Conservation (phyloP, 2,113 vertebrate genomes). For the Amia ocellicauda region DNA sequence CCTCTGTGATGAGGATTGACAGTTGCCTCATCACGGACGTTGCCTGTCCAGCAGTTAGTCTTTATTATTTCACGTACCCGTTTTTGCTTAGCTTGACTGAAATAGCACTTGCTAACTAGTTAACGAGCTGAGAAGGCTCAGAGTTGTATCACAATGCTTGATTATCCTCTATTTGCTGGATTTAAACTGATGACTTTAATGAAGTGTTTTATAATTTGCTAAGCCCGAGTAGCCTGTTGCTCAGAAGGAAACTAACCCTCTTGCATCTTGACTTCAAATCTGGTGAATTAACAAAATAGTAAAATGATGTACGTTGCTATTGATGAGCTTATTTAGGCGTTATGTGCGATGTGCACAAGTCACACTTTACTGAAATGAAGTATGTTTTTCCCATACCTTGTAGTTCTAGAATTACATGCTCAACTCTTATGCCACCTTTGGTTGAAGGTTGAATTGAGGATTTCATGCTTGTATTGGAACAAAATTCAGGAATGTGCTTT, state of each 20-base stretch:
- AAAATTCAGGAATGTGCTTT: no score
- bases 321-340: not conserved
- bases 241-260: not conserved
- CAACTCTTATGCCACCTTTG: no score
- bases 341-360: no score
- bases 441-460: no score
- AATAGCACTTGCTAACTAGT: not conserved
- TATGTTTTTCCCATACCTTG: no score
- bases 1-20: no score
- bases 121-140: not conserved
- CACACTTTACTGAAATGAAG: no score
- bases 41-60: no score
- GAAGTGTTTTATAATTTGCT: conserved; percentile 8
- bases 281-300: not conserved
- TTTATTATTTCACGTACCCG: no score
- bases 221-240: not conserved
- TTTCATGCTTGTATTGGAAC: no score
- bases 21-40: no score
- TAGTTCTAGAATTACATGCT: no score
- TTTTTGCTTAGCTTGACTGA: not conserved
- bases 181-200: conserved; percentile 6
- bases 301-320: not conserved
- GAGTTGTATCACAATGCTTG: not conserved
- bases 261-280: not conserved
- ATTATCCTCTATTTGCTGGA: conserved; percentile 8